These are phyloP conservation scores for Rhagologus leucostigma DNA, from an alignment of 2,113 vertebrate genomes.

Conservation along the genomic window DNA sequence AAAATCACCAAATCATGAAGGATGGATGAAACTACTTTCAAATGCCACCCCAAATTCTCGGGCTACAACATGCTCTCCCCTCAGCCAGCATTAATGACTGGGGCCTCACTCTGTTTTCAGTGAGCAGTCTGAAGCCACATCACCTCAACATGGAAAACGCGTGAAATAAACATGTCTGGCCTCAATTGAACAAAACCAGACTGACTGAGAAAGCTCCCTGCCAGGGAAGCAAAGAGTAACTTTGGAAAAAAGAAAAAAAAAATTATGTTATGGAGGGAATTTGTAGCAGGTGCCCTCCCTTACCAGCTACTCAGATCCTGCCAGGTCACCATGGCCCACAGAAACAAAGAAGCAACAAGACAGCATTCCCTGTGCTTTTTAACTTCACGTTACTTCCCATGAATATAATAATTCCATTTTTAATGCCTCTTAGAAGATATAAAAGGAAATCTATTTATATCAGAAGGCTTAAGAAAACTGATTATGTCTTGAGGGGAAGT, in stretches of 20 bases:
- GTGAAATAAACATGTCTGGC: neutral
- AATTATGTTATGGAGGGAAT: neutral
- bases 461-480: neutral
- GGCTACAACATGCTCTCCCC: neutral
- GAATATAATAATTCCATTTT: neutral
- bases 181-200: neutral
- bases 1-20: neutral
- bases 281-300: neutral
- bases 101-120: neutral
- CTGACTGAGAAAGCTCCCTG: neutral
- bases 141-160: neutral
- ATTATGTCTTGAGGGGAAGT: neutral
- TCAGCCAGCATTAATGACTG: neutral
- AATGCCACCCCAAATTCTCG: neutral
- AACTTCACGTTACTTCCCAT: neutral
- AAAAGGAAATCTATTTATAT: neutral
- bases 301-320: neutral
- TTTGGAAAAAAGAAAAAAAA: neutral
- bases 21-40: neutral
- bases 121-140: neutral
- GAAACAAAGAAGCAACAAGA: neutral
- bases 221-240: neutral
- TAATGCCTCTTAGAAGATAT: neutral
- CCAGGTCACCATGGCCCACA: neutral
- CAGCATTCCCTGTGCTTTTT: neutral